phyloP scores from a whole-genome alignment of 1,140 invertebrate species.

The Drosophila subobscura region DNA sequence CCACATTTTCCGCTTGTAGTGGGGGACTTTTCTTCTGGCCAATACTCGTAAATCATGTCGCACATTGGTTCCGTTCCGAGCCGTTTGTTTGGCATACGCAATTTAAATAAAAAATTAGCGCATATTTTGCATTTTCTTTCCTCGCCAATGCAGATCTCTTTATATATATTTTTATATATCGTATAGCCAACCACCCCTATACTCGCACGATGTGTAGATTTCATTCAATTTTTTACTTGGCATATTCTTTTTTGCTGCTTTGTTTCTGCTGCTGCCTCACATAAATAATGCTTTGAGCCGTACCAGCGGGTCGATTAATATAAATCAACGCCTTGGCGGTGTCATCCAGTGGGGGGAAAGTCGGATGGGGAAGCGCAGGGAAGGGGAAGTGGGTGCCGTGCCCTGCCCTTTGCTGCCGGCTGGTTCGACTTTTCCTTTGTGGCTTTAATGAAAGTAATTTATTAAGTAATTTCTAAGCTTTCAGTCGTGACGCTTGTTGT shows the following conservation, averaged over 20 bases:
- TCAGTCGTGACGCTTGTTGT: conserved; percentile 73
- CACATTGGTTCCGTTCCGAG: conserved; percentile 59
- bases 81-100: conserved; percentile 59
- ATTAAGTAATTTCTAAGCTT: conserved; percentile 82
- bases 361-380: background rate
- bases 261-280: conserved; percentile 57
- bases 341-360: conserved; percentile 51
- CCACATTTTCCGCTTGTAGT: conserved; percentile 36
- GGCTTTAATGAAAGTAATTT: conserved; percentile 79
- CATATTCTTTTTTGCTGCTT: conserved; percentile 61
- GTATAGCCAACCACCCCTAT: conserved; percentile 8
- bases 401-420: background rate
- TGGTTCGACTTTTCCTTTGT: conserved; percentile 64
- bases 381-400: conserved; percentile 25
- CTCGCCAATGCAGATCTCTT: background rate
- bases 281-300: conserved; percentile 76
- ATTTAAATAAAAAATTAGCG: conserved; percentile 72
- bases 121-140: conserved; percentile 48
- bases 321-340: conserved; percentile 74
- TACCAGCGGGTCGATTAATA: conserved; percentile 72
- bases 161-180: conserved; percentile 24
- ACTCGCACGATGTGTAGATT: conserved; percentile 24
- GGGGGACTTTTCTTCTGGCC: conserved; percentile 44
- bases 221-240: conserved; percentile 75
- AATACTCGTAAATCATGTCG: conserved; percentile 68